A percentile compares a stretch with the other conserved stretches of the same genome.
Conservation (phyloP, 1,140 invertebrate species). For the Euglossa dilemma region DNA sequence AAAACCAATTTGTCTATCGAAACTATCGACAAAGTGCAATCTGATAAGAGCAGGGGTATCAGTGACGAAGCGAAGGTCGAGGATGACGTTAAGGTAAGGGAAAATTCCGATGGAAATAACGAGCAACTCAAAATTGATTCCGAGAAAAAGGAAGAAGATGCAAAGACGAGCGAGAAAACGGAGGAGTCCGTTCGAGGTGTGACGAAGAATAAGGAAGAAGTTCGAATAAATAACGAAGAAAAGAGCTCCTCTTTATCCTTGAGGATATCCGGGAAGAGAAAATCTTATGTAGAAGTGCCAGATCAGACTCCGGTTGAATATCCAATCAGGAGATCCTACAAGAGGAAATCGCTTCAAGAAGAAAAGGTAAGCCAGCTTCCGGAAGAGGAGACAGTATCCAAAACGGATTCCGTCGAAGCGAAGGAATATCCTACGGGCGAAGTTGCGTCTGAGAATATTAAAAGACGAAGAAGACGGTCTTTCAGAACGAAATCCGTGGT, state of each 20-base stretch:
- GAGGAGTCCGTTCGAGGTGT: not conserved
- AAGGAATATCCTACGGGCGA: not conserved
- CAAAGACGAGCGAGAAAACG: not conserved
- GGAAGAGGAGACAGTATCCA: not conserved
- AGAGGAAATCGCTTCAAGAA: slow-evolving; percentile 11
- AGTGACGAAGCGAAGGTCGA: not conserved
- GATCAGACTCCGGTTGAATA: not conserved
- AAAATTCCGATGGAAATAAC: not conserved
- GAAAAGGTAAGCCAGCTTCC: not conserved
- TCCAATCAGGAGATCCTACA: not conserved
- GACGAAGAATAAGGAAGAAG: not conserved
- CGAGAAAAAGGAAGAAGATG: not conserved
- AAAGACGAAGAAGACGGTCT: slow-evolving; percentile 9
- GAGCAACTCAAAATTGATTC: not conserved
- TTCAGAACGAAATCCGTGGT: not conserved
- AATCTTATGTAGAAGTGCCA: not conserved
- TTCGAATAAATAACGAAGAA: not conserved
- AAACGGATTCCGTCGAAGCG: not conserved
- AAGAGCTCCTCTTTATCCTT: too few relatives aligned
- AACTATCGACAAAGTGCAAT: slow-evolving; percentile 20
- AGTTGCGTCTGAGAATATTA: not conserved
- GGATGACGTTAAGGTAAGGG: not conserved
- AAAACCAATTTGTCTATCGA: not conserved
- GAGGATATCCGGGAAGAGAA: not conserved
- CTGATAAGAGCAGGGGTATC: slow-evolving; percentile 60